Conservation (phyloP, 1,140 invertebrate species). For the Cepaea nemoralis region DNA sequence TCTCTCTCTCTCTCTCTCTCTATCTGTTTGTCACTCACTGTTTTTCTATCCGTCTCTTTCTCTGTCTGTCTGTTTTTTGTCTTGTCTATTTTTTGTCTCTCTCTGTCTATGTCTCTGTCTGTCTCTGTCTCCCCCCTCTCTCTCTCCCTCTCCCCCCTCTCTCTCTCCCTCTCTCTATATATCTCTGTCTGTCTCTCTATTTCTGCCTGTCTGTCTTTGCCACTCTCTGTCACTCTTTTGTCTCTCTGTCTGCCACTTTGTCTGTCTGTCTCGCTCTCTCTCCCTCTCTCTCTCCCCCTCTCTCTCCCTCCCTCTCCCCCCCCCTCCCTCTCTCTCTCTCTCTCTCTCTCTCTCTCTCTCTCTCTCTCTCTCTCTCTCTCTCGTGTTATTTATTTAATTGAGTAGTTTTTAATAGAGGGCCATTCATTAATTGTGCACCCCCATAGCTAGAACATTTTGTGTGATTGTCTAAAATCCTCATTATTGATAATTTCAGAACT, state of each 20-base stretch:
- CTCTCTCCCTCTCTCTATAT: slow-evolving; percentile 18
- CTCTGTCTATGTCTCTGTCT: slow-evolving; percentile 1
- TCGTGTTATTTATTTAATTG: slow-evolving; percentile 16
- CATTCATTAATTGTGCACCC: too few relatives aligned
- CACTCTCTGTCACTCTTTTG: too few relatives aligned
- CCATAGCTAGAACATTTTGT: too few relatives aligned
- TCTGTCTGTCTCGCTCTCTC: neutral
- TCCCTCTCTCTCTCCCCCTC: slow-evolving; percentile 29
- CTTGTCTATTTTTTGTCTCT: neutral
- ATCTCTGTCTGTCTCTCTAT: neutral
- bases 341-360: too few relatives aligned
- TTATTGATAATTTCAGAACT: slow-evolving; percentile 77
- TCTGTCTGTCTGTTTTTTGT: neutral
- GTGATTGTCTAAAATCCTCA: too few relatives aligned
- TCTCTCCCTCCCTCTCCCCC: slow-evolving; percentile 15
- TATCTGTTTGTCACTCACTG: neutral
- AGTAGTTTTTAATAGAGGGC: too few relatives aligned
- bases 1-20: neutral
- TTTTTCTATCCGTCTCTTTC: neutral
- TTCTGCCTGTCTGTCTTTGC: slow-evolving; percentile 1
- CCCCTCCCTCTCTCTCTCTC: neutral
- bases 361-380: slow-evolving; percentile 40
- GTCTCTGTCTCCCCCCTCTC: neutral
- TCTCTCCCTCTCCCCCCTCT: slow-evolving; percentile 22
- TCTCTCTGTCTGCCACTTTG: neutral